phyloP scores from a whole-genome alignment of 92 coral and sea anemone species.

The Porites evermanni region DNA sequence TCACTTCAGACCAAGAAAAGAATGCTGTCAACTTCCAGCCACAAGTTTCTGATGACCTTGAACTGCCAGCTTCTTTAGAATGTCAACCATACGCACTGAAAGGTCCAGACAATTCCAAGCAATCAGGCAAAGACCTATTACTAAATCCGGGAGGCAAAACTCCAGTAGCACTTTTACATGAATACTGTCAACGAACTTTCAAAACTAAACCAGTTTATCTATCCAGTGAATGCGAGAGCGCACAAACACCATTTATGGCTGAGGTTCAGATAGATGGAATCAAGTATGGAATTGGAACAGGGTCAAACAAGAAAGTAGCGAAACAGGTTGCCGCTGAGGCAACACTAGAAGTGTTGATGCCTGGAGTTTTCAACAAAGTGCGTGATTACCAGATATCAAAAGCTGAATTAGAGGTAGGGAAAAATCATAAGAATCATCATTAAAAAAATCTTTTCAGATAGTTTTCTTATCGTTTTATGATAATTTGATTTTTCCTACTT shows the following conservation, averaged over 20 bases:
- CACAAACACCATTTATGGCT: slow-evolving; percentile 84
- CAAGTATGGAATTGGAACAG: slow-evolving; percentile 82
- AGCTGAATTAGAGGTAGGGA: slow-evolving; percentile 78
- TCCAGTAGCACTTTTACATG: slow-evolving; percentile 90
- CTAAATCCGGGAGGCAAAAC: slow-evolving; percentile 89
- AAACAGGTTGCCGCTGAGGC: slow-evolving; percentile 90
- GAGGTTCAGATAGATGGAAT: slow-evolving; percentile 88
- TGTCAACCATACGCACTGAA: slow-evolving; percentile 83
- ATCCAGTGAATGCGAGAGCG: slow-evolving; percentile 78
- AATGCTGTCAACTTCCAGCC: slow-evolving; percentile 56
- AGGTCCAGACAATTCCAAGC: slow-evolving; percentile 65
- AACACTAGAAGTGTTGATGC: slow-evolving; percentile 81
- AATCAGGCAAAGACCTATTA: slow-evolving; percentile 53
- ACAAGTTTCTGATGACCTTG: slow-evolving; percentile 28
- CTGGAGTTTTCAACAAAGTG: slow-evolving; percentile 77
- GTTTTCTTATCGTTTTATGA: no score
- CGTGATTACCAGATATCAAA: slow-evolving; percentile 75
- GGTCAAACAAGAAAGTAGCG: slow-evolving; percentile 90
- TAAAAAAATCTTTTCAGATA: no score
- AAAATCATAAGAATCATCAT: no score
- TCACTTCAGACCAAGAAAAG: slow-evolving; percentile 81
- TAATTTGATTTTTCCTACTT: no score
- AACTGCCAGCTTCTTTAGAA: slow-evolving; percentile 69
- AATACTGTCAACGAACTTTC: slow-evolving; percentile 79
- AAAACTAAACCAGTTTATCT: slow-evolving; percentile 86